Percentiles rank a stretch among this genome's conserved stretches.
Evolutionary conservation across 2,797 vertebrate species (phyloP).

Genomic region (Pristis pectinata): DNA sequence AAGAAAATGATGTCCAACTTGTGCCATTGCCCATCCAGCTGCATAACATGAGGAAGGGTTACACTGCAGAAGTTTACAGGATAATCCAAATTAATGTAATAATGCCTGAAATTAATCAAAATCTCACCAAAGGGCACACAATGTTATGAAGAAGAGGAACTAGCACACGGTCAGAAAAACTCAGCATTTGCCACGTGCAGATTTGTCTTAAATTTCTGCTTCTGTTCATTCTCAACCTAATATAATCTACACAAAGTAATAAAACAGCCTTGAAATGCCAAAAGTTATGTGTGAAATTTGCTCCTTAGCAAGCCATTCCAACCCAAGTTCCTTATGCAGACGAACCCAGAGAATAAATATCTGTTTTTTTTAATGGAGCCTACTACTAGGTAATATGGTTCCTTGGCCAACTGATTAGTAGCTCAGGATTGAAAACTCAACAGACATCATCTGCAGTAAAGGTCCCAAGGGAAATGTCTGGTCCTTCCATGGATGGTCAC

Average conservation of each 20-base stretch:
- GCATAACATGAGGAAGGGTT: neutral
- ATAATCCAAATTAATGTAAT: neutral
- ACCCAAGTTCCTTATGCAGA: neutral
- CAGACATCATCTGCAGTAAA: neutral
- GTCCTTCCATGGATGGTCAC: neutral
- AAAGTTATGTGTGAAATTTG: neutral
- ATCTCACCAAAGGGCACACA: too few species aligned
- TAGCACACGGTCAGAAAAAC: neutral
- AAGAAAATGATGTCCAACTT: neutral
- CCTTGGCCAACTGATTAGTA: neutral
- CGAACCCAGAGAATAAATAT: neutral
- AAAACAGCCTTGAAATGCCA: neutral
- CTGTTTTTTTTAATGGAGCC: neutral
- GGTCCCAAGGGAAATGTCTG: neutral
- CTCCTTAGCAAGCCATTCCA: neutral
- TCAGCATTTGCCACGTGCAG: neutral
- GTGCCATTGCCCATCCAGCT: neutral
- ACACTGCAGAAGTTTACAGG: neutral
- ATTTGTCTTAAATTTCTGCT: neutral
- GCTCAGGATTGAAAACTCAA: neutral
- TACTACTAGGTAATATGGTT: neutral
- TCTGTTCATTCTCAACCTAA: neutral
- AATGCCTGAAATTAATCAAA: neutral
- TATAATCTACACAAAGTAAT: neutral
- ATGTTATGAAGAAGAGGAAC: neutral